Conservation (phyloP, 2,888 invertebrate species). For the Lomographa bimaculata region DNA sequence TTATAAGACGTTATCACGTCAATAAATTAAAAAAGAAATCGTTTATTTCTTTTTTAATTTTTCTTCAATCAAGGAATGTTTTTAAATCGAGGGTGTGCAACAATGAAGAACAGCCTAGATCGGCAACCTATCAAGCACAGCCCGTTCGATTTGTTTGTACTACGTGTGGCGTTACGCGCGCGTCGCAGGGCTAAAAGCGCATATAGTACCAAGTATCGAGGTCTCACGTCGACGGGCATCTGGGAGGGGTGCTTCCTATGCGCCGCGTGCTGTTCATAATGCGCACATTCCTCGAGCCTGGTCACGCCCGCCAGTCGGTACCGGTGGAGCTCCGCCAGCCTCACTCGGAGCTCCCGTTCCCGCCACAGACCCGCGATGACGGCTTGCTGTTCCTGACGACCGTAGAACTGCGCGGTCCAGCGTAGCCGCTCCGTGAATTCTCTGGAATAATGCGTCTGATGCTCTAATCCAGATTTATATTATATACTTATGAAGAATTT, state of each 20-base stretch:
- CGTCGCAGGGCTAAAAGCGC: conserved; percentile 32
- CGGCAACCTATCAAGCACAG: too few relatives aligned
- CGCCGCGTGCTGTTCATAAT: conserved; percentile 92
- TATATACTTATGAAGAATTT: too few relatives aligned
- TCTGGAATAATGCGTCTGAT: conserved; percentile 75
- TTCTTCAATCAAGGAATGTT: too few relatives aligned
- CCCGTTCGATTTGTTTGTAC: too few relatives aligned
- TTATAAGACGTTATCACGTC: too few relatives aligned
- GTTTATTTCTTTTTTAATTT: too few relatives aligned
- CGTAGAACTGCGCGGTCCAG: conserved; percentile 94
- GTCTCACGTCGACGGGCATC: conserved; percentile 85
- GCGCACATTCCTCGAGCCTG: conserved; percentile 91
- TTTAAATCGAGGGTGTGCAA: too few relatives aligned
- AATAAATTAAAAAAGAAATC: too few relatives aligned
- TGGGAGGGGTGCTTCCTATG: conserved; percentile 81
- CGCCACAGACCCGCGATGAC: conserved; percentile 90
- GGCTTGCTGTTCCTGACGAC: conserved; percentile 92
- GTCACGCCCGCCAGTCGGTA: conserved; percentile 94
- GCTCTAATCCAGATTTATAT: too few relatives aligned
- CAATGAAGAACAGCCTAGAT: too few relatives aligned
- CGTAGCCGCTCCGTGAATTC: conserved; percentile 93
- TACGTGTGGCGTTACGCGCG: conserved; percentile 27
- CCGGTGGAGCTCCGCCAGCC: conserved; percentile 92
- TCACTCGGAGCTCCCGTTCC: conserved; percentile 92
- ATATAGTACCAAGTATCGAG: conserved; percentile 45